Conservation (phyloP, 2,797 vertebrate genomes). For the Cottoperca gobio region DNA sequence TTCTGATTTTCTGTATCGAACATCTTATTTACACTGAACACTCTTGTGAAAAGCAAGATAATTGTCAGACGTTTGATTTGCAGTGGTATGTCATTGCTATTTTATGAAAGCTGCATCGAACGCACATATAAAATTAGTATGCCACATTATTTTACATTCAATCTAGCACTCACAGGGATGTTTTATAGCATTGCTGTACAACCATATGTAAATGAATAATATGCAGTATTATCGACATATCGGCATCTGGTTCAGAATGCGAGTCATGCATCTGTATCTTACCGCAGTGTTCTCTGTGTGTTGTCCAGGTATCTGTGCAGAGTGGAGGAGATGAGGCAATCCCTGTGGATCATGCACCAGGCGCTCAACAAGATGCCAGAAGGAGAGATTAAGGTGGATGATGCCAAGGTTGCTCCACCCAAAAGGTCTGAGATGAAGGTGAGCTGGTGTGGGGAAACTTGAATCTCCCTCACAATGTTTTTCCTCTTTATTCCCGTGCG, state of each 20-base stretch:
- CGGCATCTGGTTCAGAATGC: too few species aligned
- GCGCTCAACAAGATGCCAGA: conserved; percentile 96
- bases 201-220: background rate
- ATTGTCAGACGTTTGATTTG: background rate
- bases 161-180: too few species aligned
- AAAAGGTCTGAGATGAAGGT: conserved; percentile 99
- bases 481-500: background rate
- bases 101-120: background rate
- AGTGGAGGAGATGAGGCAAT: conserved; percentile 97
- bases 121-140: background rate
- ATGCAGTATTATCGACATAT: too few species aligned
- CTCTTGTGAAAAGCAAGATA: background rate
- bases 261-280: too few species aligned
- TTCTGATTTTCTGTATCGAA: background rate
- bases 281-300: background rate
- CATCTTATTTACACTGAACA: background rate
- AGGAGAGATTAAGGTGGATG: conserved; percentile 96
- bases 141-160: background rate
- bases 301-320: conserved; percentile 91
- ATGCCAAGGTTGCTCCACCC: conserved; percentile 94
- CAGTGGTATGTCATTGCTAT: background rate
- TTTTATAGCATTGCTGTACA: background rate
- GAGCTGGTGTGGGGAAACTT: background rate
- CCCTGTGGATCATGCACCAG: conserved; percentile 91
- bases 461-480: background rate